Percentiles rank a stretch among this genome's conserved stretches.
Conservation (phyloP, 2,797 vertebrate genomes). For the Galagoides demidoff region DNA sequence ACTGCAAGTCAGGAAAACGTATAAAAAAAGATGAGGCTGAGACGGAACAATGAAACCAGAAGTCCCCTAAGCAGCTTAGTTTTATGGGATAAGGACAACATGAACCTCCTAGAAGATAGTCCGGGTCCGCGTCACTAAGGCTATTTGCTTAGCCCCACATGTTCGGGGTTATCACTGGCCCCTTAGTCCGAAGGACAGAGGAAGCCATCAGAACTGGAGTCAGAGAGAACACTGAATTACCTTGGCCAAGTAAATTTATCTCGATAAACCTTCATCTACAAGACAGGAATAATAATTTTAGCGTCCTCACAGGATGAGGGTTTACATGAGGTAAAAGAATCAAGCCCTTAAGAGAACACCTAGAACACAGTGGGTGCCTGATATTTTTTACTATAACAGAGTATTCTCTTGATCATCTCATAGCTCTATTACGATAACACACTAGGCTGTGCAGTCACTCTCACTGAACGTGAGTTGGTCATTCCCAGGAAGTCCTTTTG, state of each 20-base stretch:
- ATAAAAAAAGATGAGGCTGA: slow-evolving; percentile 4
- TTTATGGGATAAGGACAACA: not conserved
- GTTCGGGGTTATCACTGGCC: not conserved
- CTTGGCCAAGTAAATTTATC: not conserved
- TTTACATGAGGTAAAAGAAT: not conserved
- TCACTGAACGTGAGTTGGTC: not conserved
- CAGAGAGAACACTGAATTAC: not conserved
- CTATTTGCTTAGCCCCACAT: not conserved
- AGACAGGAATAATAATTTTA: slow-evolving; percentile 31
- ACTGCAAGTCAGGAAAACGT: not conserved
- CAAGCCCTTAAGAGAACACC: not conserved
- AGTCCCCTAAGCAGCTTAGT: not conserved
- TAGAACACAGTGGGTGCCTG: not conserved
- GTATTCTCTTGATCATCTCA: not conserved
- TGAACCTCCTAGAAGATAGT: not conserved
- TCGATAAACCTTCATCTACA: not conserved
- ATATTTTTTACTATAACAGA: not conserved
- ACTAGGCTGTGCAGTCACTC: not conserved
- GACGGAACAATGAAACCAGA: not conserved
- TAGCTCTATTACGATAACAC: not conserved
- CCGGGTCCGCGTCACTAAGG: not conserved
- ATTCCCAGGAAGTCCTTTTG: not conserved
- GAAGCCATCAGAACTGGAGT: not conserved
- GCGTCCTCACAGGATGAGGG: not conserved
- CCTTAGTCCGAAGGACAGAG: not conserved